Base-by-base conservation (phyloP, 2,888 invertebrate species). In the Microplitis manilae region DNA sequence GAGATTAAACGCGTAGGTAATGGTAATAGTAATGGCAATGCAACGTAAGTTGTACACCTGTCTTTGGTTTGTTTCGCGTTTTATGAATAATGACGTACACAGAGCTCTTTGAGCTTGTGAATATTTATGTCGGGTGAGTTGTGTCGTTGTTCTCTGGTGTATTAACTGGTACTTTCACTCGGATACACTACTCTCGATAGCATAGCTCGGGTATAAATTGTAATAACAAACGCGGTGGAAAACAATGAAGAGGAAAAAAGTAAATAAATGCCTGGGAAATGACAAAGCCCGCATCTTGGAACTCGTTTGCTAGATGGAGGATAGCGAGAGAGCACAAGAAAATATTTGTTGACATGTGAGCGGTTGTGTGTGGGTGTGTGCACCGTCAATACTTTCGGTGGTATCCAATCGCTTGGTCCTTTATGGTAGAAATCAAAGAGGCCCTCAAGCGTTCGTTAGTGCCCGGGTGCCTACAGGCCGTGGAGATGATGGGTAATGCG, bases 371-470 rank as follows among this genome's bases (percentile, higher is more conserved):
- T 30, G 67, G 20, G 67, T 65, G 17, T 13, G 64, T 39, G 41
- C 39, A 59, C 38, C 59, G 67, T 73, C 38, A 50, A 73, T 73
- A 38, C 59, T 73, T 67, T 73, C 39, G 67, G 73, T n/a, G 67
- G 73, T 73, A 65, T 73, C 59, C 73, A 73, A 73, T 73, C 73
- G 73, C 67, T 73, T 73, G 73, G 73, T 73, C 67, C 73, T 73
- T 73, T 73, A 73, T 73, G 50, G 73, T 73, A 73, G 67, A 67
- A 73, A 73, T 73, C 81, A 83, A 79, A 83, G 79, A 69, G 71
- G 38, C 79, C 83, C 80, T 75, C 76, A 77, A 80, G 81, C 80
- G 79, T 82, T 84, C 81, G 84, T 83, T 83, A 83, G 83, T 79
- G 73, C 2, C 30, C 30, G 30, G 80, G 71, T 79, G 81, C 77